Evolutionary conservation across 2,113 vertebrate genomes (phyloP), one percentile per base, ranked within the genome.

Genomic region (Pterophyllum scalare): DNA sequence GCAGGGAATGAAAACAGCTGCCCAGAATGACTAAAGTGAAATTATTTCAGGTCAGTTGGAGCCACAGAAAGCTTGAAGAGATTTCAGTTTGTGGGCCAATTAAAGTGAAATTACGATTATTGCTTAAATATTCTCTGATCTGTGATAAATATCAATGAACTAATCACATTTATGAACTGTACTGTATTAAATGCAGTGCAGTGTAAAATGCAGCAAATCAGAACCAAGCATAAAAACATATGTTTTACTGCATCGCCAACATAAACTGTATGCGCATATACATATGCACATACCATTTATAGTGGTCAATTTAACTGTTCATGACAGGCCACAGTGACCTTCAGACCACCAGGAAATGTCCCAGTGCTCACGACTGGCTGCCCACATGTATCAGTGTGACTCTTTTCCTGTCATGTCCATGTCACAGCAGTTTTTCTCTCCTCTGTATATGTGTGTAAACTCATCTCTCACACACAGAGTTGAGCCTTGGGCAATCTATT

Each of bases 331-430:
- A 33, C 46, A 9, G 26, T 49, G 15, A 54, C 26, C 46, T 19
- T 72, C 46, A 72, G 11, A 33, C 67, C 26, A 72, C 26, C 46
- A 14, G 67, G 67, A 54, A 54, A 72, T 0, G 46, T 54, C 2
- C 11, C 26, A 1, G 26, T 17, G 1, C 67, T 72, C 26, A 0
- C 6, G 0, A 28, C 46, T 20, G 26, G 67, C 0, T 33, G 65
- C 65, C 65, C 0, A 19, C 6, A 0, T n/a, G 67, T 1, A 54
- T 72, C 19, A 5, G 3, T 33, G 19, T 33, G 28, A 33, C 26
- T 72, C 26, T 33, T 54, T 72, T 72, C 46, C 46, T 33, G 46
- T 72, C 65, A 52, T 72, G 46, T 72, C 67, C 46, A 31, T 72
- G 46, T 72, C 67, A 52, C 65, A 70, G 65, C 19, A 72, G 46